These are phyloP conservation scores for Probaryconus sp. DNA, from an alignment of 1,140 invertebrate genomes.

Conservation along the genomic window DNA sequence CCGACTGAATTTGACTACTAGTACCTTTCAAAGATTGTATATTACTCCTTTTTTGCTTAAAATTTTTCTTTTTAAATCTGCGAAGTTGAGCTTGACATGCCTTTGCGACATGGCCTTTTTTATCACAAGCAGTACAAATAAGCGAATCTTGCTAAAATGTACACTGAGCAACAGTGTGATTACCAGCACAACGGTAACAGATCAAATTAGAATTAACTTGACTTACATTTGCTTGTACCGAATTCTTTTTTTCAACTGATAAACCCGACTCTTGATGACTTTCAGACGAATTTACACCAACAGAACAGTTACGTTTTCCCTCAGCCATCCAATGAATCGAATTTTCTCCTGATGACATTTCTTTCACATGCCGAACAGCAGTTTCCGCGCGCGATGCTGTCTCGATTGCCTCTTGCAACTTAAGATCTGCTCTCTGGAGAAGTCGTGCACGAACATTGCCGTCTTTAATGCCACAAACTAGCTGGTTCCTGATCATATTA, in stretches of 20 bases:
- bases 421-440: not conserved
- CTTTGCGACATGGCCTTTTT: not conserved
- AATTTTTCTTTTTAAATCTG: not conserved
- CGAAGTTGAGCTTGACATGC: not conserved
- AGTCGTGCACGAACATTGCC: not conserved
- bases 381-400: no score
- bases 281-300: no score
- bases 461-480: not conserved
- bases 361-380: not conserved
- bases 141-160: not conserved
- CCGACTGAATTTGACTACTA: no score
- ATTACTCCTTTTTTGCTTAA: not conserved
- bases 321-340: not conserved
- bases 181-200: not conserved
- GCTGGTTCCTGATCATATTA: slow-evolving; percentile 1
- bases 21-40: not conserved
- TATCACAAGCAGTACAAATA: not conserved
- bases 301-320: not conserved
- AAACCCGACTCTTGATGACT: no score
- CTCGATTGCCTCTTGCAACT: no score
- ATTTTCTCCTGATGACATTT: not conserved
- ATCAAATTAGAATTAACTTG: not conserved
- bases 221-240: not conserved
- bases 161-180: not conserved
- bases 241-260: no score